These are phyloP conservation scores for Drosophila stalkeri DNA, from an alignment of 2,888 invertebrate species.

Conservation along the genomic window DNA sequence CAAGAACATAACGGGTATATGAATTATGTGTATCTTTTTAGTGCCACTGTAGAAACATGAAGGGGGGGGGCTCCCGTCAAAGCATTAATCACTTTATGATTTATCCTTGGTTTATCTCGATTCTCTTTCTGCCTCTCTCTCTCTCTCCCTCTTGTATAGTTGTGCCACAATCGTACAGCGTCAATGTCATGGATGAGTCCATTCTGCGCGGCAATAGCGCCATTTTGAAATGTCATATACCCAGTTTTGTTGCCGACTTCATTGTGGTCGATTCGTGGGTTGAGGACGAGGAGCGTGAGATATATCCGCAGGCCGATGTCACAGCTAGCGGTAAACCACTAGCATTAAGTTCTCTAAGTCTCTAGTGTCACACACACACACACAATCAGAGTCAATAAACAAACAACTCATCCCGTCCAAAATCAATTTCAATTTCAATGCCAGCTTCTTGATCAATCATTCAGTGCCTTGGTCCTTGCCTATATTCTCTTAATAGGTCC, in stretches of 20 bases:
- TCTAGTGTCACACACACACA: slow-evolving; percentile 59
- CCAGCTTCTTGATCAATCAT: slow-evolving; percentile 36
- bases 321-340: slow-evolving; percentile 80
- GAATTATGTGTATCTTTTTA: slow-evolving; percentile 24
- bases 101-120: slow-evolving; percentile 40
- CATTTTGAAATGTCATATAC: slow-evolving; percentile 96
- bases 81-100: slow-evolving; percentile 42
- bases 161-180: slow-evolving; percentile 94
- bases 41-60: slow-evolving; percentile 62
- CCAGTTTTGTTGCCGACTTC: slow-evolving; percentile 96
- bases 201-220: slow-evolving; percentile 95
- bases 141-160: slow-evolving; percentile 86
- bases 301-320: slow-evolving; percentile 83
- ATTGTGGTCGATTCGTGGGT: slow-evolving; percentile 94
- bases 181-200: slow-evolving; percentile 97
- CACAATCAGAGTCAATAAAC: slow-evolving; percentile 1
- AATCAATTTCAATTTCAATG: slow-evolving; percentile 37
- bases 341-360: slow-evolving; percentile 85
- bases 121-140: slow-evolving; percentile 17
- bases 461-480: slow-evolving; percentile 37
- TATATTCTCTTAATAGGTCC: slow-evolving; percentile 42
- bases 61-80: slow-evolving; percentile 74
- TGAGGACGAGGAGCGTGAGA: slow-evolving; percentile 90
- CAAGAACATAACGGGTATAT: slow-evolving; percentile 88
- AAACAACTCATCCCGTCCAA: slow-evolving; percentile 37